These are phyloP conservation scores for Vanessa cardui DNA, from an alignment of 2,888 invertebrate genomes.

Conservation along the genomic window DNA sequence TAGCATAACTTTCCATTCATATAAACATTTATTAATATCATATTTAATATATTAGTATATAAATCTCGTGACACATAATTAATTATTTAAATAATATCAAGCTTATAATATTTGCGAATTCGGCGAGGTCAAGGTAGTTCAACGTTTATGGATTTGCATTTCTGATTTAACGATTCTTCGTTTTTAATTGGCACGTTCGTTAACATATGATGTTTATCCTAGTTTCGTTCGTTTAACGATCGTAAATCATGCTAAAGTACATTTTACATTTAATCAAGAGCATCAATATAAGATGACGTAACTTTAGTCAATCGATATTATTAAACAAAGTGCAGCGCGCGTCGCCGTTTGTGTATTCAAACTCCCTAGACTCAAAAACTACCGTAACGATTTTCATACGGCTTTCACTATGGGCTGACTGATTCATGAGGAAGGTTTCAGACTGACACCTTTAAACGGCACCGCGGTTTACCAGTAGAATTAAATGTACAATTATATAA, in stretches of 20 bases:
- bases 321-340: too few relatives aligned
- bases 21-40: background rate
- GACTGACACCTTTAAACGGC: too few relatives aligned
- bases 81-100: constrained; percentile 4
- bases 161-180: constrained; percentile 17
- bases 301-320: constrained; percentile 30
- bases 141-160: constrained; percentile 25
- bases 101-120: constrained; percentile 5
- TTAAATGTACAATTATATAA: too few relatives aligned
- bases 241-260: constrained; percentile 30
- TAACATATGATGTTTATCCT: constrained; percentile 26
- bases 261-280: constrained; percentile 40
- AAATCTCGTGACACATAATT: background rate
- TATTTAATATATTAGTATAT: too few relatives aligned
- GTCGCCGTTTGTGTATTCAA: too few relatives aligned
- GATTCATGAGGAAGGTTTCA: too few relatives aligned
- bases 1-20: background rate
- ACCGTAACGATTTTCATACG: too few relatives aligned
- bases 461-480: too few relatives aligned
- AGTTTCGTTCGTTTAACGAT: constrained; percentile 24
- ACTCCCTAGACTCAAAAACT: too few relatives aligned
- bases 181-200: constrained; percentile 28
- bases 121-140: constrained; percentile 27
- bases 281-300: constrained; percentile 46
- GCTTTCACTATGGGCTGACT: too few relatives aligned